Conservation (phyloP, 2,113 vertebrate species). For the Rhinogobius similis region DNA sequence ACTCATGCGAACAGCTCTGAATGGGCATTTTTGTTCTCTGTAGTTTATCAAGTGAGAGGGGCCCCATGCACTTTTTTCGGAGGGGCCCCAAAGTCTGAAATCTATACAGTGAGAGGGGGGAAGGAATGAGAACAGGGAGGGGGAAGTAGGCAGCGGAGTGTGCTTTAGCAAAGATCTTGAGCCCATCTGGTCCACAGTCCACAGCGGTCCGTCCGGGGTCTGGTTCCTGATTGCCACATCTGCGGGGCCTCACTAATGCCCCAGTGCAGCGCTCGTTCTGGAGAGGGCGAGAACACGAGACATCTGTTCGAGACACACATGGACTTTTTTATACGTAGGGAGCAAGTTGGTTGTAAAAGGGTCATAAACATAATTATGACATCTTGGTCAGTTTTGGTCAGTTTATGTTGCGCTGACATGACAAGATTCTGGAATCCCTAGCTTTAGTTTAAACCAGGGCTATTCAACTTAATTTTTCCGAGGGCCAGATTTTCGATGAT, state of each 20-base stretch:
- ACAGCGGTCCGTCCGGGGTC: background rate
- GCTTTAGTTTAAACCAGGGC: too few species aligned
- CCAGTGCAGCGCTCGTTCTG: background rate
- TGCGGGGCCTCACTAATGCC: background rate
- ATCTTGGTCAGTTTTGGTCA: too few species aligned
- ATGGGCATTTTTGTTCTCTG: slow-evolving; percentile 27
- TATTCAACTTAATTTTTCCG: too few species aligned
- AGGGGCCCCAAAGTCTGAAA: slow-evolving; percentile 9
- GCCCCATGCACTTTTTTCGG: background rate
- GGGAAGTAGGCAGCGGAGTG: background rate
- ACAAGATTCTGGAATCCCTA: too few species aligned
- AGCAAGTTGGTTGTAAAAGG: too few species aligned
- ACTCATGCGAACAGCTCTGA: slow-evolving; percentile 24
- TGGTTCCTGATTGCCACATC: slow-evolving; percentile 1
- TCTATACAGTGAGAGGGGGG: background rate
- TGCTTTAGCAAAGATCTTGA: background rate
- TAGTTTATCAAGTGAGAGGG: slow-evolving; percentile 25
- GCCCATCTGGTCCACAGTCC: background rate
- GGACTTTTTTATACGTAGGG: background rate
- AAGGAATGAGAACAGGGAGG: too few species aligned
- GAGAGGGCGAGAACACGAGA: background rate
- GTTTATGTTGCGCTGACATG: too few species aligned
- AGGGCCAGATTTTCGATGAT: too few species aligned
- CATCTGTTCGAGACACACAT: background rate
- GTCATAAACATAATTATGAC: too few species aligned